A percentile compares a stretch with the other conserved stretches of the same genome.
phyloP scores from a whole-genome alignment of 2,113 vertebrate species.

The Daubentonia madagascariensis region DNA sequence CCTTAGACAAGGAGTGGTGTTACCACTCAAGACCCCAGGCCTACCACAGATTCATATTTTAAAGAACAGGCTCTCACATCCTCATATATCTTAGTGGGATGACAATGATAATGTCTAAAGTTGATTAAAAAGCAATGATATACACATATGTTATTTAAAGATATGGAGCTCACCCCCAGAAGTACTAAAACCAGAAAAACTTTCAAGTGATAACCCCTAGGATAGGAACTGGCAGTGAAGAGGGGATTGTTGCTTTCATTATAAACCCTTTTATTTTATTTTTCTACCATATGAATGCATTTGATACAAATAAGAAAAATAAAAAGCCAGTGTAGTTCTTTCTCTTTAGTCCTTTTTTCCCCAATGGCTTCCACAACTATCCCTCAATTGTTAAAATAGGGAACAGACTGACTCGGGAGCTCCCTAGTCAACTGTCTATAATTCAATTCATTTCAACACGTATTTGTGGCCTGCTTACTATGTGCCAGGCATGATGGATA shows the following conservation, averaged over 20 bases:
- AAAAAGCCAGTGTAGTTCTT: not conserved
- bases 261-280: not conserved
- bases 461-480: not conserved
- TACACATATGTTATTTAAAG: not conserved
- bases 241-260: not conserved
- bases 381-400: not conserved
- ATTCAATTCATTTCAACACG: not conserved
- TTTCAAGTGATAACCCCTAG: not conserved
- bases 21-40: not conserved
- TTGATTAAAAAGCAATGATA: not conserved
- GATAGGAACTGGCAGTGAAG: not conserved
- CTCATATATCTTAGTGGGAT: not conserved
- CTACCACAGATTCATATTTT: not conserved
- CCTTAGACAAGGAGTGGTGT: not conserved
- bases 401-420: not conserved
- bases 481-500: too few species aligned
- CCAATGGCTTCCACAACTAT: not conserved
- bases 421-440: not conserved
- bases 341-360: not conserved
- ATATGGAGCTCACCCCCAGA: not conserved
- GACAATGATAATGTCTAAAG: not conserved
- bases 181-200: not conserved
- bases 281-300: not conserved
- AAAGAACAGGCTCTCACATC: not conserved
- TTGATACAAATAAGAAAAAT: not conserved